Conservation (phyloP, 2,113 vertebrate genomes). For the Callipepla californica region DNA sequence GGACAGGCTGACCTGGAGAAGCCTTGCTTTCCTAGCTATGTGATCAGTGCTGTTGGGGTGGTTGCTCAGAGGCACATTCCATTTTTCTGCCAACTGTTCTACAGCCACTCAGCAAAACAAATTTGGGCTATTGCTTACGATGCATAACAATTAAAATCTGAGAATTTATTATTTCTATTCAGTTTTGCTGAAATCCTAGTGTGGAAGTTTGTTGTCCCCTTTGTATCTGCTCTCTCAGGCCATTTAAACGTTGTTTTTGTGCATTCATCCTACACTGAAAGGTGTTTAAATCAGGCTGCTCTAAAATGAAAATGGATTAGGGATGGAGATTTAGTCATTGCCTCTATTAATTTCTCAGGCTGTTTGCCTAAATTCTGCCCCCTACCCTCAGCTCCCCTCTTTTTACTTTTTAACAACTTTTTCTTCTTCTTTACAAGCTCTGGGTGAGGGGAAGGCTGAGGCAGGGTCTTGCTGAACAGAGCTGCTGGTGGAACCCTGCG, state of each 20-base stretch:
- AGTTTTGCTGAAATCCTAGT: background rate
- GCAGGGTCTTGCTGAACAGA: conserved; percentile 3
- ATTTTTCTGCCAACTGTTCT: background rate
- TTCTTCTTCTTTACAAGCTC: background rate
- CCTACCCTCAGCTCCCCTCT: background rate
- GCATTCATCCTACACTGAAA: background rate
- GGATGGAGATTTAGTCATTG: conserved; percentile 37
- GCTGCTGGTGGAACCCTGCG: conserved; percentile 47
- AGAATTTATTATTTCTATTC: background rate
- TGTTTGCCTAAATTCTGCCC: conserved; percentile 25
- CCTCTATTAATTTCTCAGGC: conserved; percentile 30
- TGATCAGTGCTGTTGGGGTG: background rate
- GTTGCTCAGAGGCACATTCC: background rate
- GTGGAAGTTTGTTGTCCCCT: background rate
- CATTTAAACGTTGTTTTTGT: background rate
- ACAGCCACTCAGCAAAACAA: background rate
- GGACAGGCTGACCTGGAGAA: background rate
- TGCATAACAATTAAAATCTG: background rate
- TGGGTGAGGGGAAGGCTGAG: background rate
- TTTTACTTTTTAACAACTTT: conserved; percentile 29
- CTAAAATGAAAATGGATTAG: conserved; percentile 53
- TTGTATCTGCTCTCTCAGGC: background rate
- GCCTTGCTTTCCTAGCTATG: background rate
- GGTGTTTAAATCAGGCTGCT: conserved; percentile 30
- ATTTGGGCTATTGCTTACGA: background rate